Evolutionary conservation across 2,797 vertebrate genomes (phyloP), one percentile per base, ranked within the genome.

Genomic region (Sebastolobus alascanus): DNA sequence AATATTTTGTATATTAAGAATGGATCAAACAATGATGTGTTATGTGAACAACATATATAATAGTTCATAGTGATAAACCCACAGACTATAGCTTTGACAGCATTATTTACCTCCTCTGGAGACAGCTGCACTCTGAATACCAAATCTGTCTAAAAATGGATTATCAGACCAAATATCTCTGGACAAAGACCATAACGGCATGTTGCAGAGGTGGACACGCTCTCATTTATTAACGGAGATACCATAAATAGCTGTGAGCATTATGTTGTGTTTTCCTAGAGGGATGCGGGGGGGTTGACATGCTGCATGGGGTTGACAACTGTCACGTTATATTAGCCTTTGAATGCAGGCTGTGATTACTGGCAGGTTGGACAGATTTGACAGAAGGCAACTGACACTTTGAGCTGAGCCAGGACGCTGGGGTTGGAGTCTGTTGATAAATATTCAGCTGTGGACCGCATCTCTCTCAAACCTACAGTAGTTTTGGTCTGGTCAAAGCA

Each of bases 351-450:
- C 67, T 84, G 70, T 90, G 86, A 83, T 89, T 82, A 90, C 84
- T 82, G 91, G 84, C 90, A 90, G 90, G 77, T 90, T 83, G 78
- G 87, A 87, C 81, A 88, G 78, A 87, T 92, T 80, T 82, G 86
- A 93, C 91, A 93, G 90, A 93, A 89, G 87, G 77, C 77, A 90
- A 87, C 71, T 86, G 85, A 90, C 89, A 90, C 86, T 85, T 63
- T 83, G 83, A 83, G 83, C 87, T 72, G 82, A 65, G 58, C 60
- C 59, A 20, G 56, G 68, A 84, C 67, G 68, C 72, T 64, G 75
- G 80, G 77, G 77, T 73, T 73, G 72, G 85, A 92, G 84, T 85
- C 84, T 83, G 80, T 82, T 84, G 87, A 89, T 78, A 91, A 88
- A 91, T 85, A 93, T 90, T 91, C 74, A 89, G 46, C 74, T 29